Conservation (phyloP, 2,797 vertebrate species). For the Spinus pinus region DNA sequence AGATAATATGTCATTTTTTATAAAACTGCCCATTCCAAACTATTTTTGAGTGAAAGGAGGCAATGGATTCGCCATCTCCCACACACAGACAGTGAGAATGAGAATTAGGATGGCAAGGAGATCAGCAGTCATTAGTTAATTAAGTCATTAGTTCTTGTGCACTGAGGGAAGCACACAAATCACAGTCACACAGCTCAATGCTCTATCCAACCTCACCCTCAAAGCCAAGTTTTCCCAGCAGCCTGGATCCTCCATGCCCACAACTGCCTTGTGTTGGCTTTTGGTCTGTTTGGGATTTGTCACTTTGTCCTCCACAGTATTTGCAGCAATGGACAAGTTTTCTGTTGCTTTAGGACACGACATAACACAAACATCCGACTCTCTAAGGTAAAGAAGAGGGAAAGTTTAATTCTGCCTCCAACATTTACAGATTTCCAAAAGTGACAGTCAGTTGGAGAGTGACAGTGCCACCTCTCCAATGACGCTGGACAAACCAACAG, state of each 20-base stretch:
- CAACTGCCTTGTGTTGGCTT: neutral
- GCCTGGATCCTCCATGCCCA: neutral
- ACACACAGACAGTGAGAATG: neutral
- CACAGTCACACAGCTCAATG: neutral
- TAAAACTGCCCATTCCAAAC: neutral
- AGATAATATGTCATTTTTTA: neutral
- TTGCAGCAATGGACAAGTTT: neutral
- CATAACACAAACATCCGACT: fast-evolving
- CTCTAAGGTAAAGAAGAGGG: neutral
- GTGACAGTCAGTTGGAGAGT: neutral
- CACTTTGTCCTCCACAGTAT: neutral
- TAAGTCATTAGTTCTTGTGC: neutral
- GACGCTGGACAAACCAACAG: neutral
- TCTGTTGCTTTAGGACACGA: neutral
- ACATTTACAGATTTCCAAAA: neutral
- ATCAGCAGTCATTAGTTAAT: neutral
- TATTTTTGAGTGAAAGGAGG: neutral
- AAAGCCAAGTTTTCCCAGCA: neutral
- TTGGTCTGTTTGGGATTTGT: neutral
- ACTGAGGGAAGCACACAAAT: neutral
- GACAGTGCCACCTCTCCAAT: neutral
- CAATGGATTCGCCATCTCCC: neutral
- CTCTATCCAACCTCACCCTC: neutral
- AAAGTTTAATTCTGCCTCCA: neutral
- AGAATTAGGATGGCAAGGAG: neutral